phyloP scores from a whole-genome alignment of 2,797 vertebrate species.

The Cheirogaleus major region DNA sequence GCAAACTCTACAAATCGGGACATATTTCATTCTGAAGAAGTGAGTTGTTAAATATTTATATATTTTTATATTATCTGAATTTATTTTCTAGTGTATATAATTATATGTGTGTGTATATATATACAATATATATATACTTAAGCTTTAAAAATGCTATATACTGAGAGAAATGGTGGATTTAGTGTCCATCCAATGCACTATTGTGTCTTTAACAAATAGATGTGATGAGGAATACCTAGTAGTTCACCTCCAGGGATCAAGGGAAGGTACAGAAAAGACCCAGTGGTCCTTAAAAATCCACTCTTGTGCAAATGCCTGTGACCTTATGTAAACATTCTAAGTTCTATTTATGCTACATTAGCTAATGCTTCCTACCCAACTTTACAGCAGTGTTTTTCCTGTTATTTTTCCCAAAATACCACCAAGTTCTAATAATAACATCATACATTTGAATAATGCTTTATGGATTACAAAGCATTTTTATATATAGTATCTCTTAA shows the following conservation, averaged over 20 bases:
- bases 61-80: not conserved
- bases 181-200: not conserved
- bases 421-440: conserved; percentile 32
- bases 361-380: not conserved
- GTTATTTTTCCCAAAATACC: conserved; percentile 33
- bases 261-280: not conserved
- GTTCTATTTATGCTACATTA: not conserved
- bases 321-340: not conserved
- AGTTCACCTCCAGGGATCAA: not conserved
- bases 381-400: not conserved
- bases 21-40: not conserved
- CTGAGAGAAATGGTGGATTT: not conserved
- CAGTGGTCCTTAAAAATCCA: not conserved
- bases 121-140: not conserved
- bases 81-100: not conserved
- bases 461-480: not conserved
- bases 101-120: not conserved
- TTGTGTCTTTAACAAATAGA: not conserved
- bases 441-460: not conserved
- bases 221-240: not conserved
- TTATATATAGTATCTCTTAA: not conserved
- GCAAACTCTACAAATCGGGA: not conserved
- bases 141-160: conserved; percentile 15
- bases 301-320: not conserved
- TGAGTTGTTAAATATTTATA: not conserved